These are phyloP conservation scores for Danionella cerebrum DNA, from an alignment of 2,113 vertebrate genomes.

Conservation along the genomic window DNA sequence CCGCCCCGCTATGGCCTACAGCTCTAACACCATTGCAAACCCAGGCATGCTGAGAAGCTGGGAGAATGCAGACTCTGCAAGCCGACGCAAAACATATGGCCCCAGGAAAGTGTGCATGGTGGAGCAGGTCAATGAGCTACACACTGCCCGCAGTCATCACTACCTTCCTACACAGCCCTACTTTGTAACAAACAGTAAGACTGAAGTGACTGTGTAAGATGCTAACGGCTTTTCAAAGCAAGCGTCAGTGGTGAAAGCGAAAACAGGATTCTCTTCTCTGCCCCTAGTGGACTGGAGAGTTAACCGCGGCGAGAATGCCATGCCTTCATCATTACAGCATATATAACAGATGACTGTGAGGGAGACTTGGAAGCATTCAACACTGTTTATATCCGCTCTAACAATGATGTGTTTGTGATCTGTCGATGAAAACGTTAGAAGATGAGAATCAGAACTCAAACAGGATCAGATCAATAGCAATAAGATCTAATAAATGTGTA, in stretches of 20 bases:
- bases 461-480: constrained; percentile 30
- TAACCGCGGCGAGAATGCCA: constrained; percentile 10
- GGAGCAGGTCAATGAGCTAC: constrained; percentile 78
- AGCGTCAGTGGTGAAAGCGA: constrained; percentile 23
- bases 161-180: constrained; percentile 91
- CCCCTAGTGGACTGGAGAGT: constrained; percentile 19
- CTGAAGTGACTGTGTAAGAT: constrained; percentile 95
- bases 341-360: constrained; percentile 24
- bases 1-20: constrained; percentile 78
- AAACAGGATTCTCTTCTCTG: constrained; percentile 18
- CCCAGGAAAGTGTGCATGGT: constrained; percentile 79
- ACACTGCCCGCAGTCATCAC: constrained; percentile 80
- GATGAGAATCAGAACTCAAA: neutral
- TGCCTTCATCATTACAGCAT: neutral
- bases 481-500: constrained; percentile 12
- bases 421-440: neutral
- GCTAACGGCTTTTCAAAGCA: neutral
- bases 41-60: constrained; percentile 73
- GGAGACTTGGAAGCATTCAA: constrained; percentile 22
- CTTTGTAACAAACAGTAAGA: constrained; percentile 99
- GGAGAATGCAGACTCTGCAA: constrained; percentile 84
- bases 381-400: constrained; percentile 12
- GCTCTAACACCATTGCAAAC: constrained; percentile 71
- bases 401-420: constrained; percentile 27
- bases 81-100: constrained; percentile 78